Evolutionary conservation across 2,888 invertebrate genomes (phyloP), one percentile per base, ranked within the genome.

Genomic region (Drosophila setosimentum): DNA sequence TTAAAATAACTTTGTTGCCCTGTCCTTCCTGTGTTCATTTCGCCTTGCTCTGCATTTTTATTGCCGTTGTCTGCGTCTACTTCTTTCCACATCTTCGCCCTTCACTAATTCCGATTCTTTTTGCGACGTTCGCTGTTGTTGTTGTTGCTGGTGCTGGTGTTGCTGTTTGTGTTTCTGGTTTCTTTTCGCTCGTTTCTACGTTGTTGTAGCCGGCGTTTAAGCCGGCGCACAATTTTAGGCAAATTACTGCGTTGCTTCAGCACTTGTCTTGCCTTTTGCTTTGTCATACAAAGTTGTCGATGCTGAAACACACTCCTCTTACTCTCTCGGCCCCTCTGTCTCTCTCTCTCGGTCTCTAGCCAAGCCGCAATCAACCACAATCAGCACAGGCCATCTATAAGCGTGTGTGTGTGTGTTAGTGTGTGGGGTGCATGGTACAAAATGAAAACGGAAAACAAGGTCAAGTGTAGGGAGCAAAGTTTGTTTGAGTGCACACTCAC

Each of bases 381-480:
- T 74, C 75, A 68, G 71, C 51, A 42, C 40, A 54, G 66, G 32
- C 48, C 58, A 64, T 53, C 61, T 61, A 29, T 59, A 32, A 49
- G 45, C 55, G 65, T 50, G 32, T 64, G 58, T 62, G 58, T 62
- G 32, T 60, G 45, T 55, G 37, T 64, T 32, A 48, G 35, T 49
- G 24, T 55, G 45, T 55, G 69, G 64, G 58, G 64, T 71, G 67
- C 63, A 73, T 74, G 88, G 70, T 73, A 78, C 70, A 83, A 83
- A 83, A 87, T 83, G 83, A 83, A 87, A 85, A 86, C 86, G 85
- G 79, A 87, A 86, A 89, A 86, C 86, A 86, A 86, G 89, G 89
- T 89, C 89, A 86, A 86, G 87, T 86, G 89, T 89, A 86, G 87
- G 87, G 85, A 88, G 89, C 89, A 86, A 86, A 87, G 89, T 85